phyloP scores from a whole-genome alignment of 2,113 vertebrate genomes.

The Actenoides hombroni region DNA sequence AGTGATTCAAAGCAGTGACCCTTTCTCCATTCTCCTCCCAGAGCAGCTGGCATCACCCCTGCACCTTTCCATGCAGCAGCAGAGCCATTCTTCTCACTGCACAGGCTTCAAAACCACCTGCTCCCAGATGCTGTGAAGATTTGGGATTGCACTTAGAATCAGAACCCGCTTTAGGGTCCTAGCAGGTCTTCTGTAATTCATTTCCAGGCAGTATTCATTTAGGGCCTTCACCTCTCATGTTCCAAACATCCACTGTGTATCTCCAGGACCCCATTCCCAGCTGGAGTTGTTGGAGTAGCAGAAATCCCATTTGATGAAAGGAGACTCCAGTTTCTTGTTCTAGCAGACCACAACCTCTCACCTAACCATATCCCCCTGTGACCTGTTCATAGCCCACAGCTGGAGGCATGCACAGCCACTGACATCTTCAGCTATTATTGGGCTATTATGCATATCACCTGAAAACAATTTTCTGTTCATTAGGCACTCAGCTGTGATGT shows the following conservation, averaged over 20 bases:
- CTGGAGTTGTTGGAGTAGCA: neutral
- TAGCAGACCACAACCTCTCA: neutral
- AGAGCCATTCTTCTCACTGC: neutral
- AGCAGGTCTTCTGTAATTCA: neutral
- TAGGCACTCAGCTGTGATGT: slow-evolving; percentile 6
- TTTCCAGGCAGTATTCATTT: neutral
- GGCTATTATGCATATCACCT: neutral
- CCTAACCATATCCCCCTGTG: fast-evolving
- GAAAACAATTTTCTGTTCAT: slow-evolving; percentile 38
- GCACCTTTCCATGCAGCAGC: neutral
- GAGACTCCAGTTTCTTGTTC: neutral
- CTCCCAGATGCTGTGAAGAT: neutral
- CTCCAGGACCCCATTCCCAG: neutral
- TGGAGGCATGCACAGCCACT: fast-evolving
- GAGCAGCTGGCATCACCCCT: neutral
- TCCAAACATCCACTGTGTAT: neutral
- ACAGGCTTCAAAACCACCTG: neutral
- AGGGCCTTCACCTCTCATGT: fast-evolving
- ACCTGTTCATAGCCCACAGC: neutral
- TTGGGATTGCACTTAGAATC: neutral
- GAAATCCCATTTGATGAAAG: fast-evolving
- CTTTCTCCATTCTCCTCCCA: neutral
- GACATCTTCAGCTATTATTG: neutral
- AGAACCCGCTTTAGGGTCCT: neutral
- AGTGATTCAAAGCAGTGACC: neutral